A percentile compares a stretch with the other conserved stretches of the same genome.
Conservation (phyloP, 92 coral and sea anemone species). For the Muricea muricata region DNA sequence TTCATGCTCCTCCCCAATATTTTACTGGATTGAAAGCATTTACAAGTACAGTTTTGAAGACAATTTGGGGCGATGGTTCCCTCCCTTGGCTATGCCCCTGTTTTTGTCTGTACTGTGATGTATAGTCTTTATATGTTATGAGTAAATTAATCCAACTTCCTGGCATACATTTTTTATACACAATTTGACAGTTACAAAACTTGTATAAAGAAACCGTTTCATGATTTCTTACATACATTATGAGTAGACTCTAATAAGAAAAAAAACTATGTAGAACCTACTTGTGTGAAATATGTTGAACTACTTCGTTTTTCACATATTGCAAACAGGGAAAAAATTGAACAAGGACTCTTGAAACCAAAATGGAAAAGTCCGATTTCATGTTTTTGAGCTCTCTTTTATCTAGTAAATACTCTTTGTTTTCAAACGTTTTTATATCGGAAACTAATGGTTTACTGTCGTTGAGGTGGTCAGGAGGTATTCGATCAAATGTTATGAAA, state of each 20-base stretch:
- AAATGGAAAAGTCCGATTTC: constrained; percentile 44
- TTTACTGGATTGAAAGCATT: too few species aligned
- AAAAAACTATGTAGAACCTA: background rate
- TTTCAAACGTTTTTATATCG: constrained; percentile 47
- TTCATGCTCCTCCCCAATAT: too few species aligned
- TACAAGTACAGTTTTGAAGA: too few species aligned
- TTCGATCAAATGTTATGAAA: constrained; percentile 55
- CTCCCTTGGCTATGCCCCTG: too few species aligned
- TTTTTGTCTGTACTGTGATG: too few species aligned
- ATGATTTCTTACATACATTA: too few species aligned
- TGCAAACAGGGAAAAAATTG: constrained; percentile 53
- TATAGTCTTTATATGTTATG: too few species aligned
- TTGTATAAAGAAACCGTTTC: too few species aligned
- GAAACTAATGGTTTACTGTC: constrained; percentile 47
- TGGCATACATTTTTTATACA: too few species aligned
- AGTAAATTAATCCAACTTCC: too few species aligned
- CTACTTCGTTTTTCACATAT: constrained; percentile 32
- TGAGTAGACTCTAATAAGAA: background rate
- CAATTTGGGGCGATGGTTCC: too few species aligned
- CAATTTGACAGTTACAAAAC: too few species aligned
- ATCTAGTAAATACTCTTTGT: constrained; percentile 40
- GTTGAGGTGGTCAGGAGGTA: constrained; percentile 46
- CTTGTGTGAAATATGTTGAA: constrained; percentile 32
- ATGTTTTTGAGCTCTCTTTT: constrained; percentile 44
- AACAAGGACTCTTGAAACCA: constrained; percentile 39